These are phyloP conservation scores for Apis dorsata DNA, from an alignment of 1,140 invertebrate species.

Conservation along the genomic window DNA sequence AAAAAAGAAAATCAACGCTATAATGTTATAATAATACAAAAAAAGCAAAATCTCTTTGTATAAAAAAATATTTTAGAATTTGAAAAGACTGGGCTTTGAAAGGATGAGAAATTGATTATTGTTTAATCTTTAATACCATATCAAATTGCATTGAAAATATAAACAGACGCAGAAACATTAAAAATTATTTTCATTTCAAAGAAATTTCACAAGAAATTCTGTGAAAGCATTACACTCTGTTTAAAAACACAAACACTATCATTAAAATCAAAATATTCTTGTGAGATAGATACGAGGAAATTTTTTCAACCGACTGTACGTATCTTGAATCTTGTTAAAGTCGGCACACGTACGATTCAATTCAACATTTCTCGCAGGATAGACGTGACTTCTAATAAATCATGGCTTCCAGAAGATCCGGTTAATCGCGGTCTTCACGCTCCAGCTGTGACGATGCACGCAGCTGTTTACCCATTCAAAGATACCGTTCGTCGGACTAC, in stretches of 20 bases:
- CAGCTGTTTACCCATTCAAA: slow-evolving; percentile 33
- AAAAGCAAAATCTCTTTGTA: too few relatives aligned
- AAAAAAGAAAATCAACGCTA: too few relatives aligned
- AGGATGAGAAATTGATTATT: not conserved
- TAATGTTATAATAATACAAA: too few relatives aligned
- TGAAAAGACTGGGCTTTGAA: not conserved
- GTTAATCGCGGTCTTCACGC: not conserved
- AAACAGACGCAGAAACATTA: too few relatives aligned
- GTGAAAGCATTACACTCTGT: too few relatives aligned
- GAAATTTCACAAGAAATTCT: too few relatives aligned
- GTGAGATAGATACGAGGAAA: too few relatives aligned
- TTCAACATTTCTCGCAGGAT: not conserved
- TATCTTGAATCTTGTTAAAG: not conserved
- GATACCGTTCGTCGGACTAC: slow-evolving; percentile 8
- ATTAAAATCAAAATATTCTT: too few relatives aligned
- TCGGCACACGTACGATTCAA: not conserved
- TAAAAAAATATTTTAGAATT: not conserved
- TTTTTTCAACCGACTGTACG: not conserved
- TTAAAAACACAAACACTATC: too few relatives aligned
- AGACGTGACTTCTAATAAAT: slow-evolving; percentile 20
- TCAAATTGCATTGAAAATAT: not conserved
- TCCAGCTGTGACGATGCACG: not conserved
- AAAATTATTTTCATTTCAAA: too few relatives aligned
- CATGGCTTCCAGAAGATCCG: not conserved
- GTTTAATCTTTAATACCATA: not conserved